Conservation (phyloP, 2,113 vertebrate genomes). For the Pica pica region DNA sequence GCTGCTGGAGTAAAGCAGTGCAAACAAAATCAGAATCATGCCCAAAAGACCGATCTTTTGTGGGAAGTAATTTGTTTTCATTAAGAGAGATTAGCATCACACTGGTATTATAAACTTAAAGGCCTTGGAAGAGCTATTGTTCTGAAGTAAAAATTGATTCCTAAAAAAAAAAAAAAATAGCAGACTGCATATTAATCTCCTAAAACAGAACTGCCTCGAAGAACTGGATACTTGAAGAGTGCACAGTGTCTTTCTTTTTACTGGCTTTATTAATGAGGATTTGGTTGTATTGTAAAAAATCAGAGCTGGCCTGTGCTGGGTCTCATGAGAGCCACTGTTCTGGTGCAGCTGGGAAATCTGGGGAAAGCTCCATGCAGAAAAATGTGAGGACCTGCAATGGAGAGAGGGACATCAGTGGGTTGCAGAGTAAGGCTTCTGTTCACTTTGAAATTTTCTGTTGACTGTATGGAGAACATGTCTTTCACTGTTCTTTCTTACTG, state of each 20-base stretch:
- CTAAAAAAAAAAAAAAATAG: neutral
- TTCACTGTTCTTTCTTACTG: neutral
- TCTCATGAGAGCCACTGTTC: neutral
- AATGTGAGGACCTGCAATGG: neutral
- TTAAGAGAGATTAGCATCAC: neutral
- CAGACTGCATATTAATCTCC: neutral
- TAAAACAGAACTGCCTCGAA: neutral
- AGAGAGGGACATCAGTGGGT: neutral
- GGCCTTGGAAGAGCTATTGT: neutral
- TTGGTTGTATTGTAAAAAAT: neutral
- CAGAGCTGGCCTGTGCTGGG: neutral
- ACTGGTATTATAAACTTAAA: neutral
- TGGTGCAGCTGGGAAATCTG: neutral
- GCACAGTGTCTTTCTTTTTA: neutral
- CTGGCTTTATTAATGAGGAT: neutral
- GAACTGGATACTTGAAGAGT: neutral
- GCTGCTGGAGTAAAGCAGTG: neutral
- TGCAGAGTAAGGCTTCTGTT: neutral
- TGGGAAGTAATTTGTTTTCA: slow-evolving; percentile 8
- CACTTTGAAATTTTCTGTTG: neutral
- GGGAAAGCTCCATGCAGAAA: neutral
- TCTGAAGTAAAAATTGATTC: neutral
- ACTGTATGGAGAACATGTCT: neutral
- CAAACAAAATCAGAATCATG: neutral
- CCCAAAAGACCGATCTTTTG: neutral